phyloP scores from a whole-genome alignment of 2,113 vertebrate genomes.

The Cheilinus undulatus region DNA sequence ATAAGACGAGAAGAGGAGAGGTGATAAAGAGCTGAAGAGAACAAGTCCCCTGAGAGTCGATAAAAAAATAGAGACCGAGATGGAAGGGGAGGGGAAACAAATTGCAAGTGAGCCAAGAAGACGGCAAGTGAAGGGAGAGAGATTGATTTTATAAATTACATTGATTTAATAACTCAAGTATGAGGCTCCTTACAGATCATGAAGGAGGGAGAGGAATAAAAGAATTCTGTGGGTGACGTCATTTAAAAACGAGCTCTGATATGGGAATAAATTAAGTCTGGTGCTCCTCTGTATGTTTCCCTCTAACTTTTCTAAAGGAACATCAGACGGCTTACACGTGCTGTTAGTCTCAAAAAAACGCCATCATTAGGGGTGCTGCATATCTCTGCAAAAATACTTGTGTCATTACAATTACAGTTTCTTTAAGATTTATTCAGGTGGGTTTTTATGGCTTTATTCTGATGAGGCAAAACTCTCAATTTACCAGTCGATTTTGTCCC shows the following conservation, averaged over 20 bases:
- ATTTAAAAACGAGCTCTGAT: constrained; percentile 18
- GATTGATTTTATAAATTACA: constrained; percentile 70
- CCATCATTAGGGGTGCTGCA: constrained; percentile 46
- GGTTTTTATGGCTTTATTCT: too few relatives aligned
- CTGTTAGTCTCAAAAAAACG: constrained; percentile 60
- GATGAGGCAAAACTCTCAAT: too few relatives aligned
- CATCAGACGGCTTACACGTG: constrained; percentile 52
- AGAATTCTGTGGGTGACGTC: background rate
- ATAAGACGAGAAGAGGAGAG: constrained; percentile 63
- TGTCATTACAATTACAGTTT: constrained; percentile 59
- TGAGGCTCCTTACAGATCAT: constrained; percentile 33
- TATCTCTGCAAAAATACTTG: constrained; percentile 42
- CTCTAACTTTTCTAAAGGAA: constrained; percentile 58
- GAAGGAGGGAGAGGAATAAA: constrained; percentile 11
- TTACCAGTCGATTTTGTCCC: too few relatives aligned
- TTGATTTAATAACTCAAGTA: constrained; percentile 55
- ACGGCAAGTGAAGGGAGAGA: constrained; percentile 29
- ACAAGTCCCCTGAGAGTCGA: constrained; percentile 66
- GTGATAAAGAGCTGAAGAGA: constrained; percentile 67
- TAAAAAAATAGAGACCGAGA: constrained; percentile 45
- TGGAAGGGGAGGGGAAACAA: constrained; percentile 47
- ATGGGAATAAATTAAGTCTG: constrained; percentile 6
- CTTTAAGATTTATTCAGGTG: too few relatives aligned
- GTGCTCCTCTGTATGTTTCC: constrained; percentile 39
- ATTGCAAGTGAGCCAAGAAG: constrained; percentile 45